Percentiles rank a stretch among this genome's conserved stretches.
phyloP scores from a whole-genome alignment of 2,113 vertebrate genomes.

The Chloropsis cyanopogon region DNA sequence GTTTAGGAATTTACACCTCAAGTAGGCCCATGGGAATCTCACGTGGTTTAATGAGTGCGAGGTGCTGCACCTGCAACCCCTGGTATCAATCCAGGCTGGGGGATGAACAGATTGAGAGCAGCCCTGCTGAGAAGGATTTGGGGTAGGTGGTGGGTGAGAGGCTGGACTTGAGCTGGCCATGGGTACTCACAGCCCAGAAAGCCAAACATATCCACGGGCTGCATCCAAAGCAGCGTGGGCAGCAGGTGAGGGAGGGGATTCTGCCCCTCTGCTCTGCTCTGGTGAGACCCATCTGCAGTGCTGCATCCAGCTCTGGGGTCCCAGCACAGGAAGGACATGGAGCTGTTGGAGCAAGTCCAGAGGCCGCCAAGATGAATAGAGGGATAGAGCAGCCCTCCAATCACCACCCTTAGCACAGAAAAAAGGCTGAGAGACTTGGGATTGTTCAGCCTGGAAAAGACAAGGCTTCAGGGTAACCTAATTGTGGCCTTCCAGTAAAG shows the following conservation, averaged over 20 bases:
- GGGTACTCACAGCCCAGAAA: too few relatives aligned
- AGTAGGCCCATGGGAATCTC: background rate
- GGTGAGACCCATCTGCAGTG: too few relatives aligned
- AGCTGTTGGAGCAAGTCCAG: background rate
- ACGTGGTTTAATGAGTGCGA: background rate
- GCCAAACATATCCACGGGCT: background rate
- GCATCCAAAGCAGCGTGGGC: accelerated
- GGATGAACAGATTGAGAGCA: accelerated
- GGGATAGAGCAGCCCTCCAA: background rate
- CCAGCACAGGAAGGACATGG: background rate
- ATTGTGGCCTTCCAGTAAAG: background rate
- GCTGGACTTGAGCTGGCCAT: background rate
- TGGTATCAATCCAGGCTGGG: background rate
- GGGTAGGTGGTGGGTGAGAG: background rate
- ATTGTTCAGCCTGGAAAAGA: background rate
- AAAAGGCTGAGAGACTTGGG: background rate
- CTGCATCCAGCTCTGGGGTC: background rate
- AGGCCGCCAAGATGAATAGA: background rate
- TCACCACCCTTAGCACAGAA: background rate
- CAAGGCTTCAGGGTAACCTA: background rate
- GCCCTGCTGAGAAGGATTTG: background rate
- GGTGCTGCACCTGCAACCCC: background rate
- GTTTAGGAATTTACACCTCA: background rate
- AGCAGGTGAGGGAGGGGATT: background rate
- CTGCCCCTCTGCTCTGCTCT: background rate